Base-by-base conservation (phyloP, 2,113 vertebrate species). In the Triplophysa siluroides region DNA sequence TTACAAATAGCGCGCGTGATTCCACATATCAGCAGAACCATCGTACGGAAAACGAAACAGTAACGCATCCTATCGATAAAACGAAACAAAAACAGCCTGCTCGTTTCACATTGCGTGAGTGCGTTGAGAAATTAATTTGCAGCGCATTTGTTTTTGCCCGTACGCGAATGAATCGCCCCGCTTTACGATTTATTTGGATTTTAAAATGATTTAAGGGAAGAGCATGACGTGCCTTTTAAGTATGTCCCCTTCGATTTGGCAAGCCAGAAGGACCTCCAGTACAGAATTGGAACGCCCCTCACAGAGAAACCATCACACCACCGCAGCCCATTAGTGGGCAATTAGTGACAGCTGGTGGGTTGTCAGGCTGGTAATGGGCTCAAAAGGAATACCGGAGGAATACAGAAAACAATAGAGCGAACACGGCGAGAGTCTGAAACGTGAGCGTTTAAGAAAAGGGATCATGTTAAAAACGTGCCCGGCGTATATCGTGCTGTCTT, bases 271-370 rank as follows among this genome's bases (percentile, higher is more conserved):
- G 91, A 92, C 91, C 91, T 90, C 92, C 92, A 62, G 82, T 88
- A 87, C 83, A 87, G 90, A 90, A 86, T 86, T 93, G 89, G 91
- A 92, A 90, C 88, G 85, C 87, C 88, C 88, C 90, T 88, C 86
- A 74, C 88, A 87, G 89, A 89, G 87, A 91, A 92, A 91, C 89
- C 88, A 90, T 92, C 90, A 92, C 88, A 90, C 88, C 89, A 91
- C 89, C 85, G 86, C 88, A 92, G 88, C 89, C 92, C 91, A 94
- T 94, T 94, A 94, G 92, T 89, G 90, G 88, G 92, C 90, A 92
- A 94, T 94, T 94, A 93, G 91, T 92, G 92, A 92, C 92, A 94
- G 92, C 92, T 93, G 92, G 92, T 92, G 90, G 90, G 88, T 89
- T 92, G 92, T 93, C 92, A 93, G 91, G 87, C 78, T 89, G 89